Evolutionary conservation across 2,888 invertebrate species (phyloP).

Genomic region (Seira sanloemensis): DNA sequence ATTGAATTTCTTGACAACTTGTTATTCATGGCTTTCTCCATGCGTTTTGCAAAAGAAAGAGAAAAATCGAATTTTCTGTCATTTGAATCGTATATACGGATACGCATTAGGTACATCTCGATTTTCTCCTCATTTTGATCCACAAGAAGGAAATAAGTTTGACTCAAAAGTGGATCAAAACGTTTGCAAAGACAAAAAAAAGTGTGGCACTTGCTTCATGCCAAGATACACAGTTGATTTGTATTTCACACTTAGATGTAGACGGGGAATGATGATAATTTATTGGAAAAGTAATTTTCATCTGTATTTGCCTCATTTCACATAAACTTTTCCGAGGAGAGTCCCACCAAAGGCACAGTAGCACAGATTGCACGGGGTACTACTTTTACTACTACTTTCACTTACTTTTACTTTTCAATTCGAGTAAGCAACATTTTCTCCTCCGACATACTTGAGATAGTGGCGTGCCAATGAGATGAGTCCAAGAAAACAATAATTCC

Average conservation of each 20-base stretch:
- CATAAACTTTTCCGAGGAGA: too few species aligned
- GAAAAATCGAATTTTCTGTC: not conserved
- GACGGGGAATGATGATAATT: not conserved
- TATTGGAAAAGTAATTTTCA: not conserved
- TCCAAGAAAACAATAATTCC: too few species aligned
- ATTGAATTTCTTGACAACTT: constrained; percentile 60
- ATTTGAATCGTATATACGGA: not conserved
- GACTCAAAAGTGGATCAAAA: not conserved
- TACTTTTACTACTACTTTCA: too few species aligned
- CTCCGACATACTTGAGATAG: too few species aligned
- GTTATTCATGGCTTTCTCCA: constrained; percentile 51
- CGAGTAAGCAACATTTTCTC: too few species aligned
- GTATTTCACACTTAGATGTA: not conserved
- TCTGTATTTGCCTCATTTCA: too few species aligned
- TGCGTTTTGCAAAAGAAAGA: not conserved
- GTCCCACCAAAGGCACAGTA: too few species aligned
- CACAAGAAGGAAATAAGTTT: too few species aligned
- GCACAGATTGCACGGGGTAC: too few species aligned
- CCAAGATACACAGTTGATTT: not conserved
- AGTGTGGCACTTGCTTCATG: not conserved
- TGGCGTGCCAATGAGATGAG: too few species aligned
- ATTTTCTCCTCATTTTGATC: too few species aligned
- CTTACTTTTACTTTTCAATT: too few species aligned
- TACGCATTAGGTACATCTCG: not conserved
- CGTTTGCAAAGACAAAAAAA: not conserved